Percentiles rank a stretch among this genome's conserved stretches.
phyloP scores from a whole-genome alignment of 1,140 invertebrate species.

The Drosophila nigromelanica region DNA sequence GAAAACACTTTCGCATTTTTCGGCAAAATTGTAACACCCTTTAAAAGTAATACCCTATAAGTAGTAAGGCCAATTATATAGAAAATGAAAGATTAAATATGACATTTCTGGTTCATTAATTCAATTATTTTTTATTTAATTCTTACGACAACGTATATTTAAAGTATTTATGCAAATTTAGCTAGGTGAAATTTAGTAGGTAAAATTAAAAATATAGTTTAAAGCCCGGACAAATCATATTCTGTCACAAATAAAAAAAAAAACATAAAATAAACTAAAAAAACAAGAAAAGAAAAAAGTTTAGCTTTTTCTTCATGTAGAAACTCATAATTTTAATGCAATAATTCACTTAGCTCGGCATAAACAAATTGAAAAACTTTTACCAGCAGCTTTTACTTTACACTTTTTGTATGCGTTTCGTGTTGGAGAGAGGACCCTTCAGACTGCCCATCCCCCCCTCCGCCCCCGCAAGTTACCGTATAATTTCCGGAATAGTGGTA shows the following conservation, averaged over 20 bases:
- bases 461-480: too few species aligned
- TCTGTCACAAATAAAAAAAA: conserved; percentile 6
- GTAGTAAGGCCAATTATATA: too few species aligned
- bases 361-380: conserved; percentile 81
- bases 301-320: conserved; percentile 23
- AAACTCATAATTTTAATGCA: conserved; percentile 67
- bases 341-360: conserved; percentile 74
- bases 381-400: conserved; percentile 57
- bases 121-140: too few species aligned
- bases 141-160: too few species aligned
- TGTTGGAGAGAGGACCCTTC: background rate
- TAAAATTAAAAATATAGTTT: background rate
- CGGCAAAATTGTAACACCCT: too few species aligned
- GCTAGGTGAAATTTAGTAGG: too few species aligned
- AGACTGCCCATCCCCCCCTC: background rate
- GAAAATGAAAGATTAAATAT: too few species aligned
- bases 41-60: too few species aligned
- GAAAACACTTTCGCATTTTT: too few species aligned
- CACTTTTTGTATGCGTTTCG: conserved; percentile 32
- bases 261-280: background rate
- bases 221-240: conserved; percentile 7
- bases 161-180: too few species aligned
- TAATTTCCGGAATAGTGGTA: too few species aligned
- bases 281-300: conserved; percentile 8
- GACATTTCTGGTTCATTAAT: too few species aligned